Percentiles rank a stretch among this genome's conserved stretches.
phyloP scores from a whole-genome alignment of 1,140 invertebrate genomes.

The Brachionus plicatilis region DNA sequence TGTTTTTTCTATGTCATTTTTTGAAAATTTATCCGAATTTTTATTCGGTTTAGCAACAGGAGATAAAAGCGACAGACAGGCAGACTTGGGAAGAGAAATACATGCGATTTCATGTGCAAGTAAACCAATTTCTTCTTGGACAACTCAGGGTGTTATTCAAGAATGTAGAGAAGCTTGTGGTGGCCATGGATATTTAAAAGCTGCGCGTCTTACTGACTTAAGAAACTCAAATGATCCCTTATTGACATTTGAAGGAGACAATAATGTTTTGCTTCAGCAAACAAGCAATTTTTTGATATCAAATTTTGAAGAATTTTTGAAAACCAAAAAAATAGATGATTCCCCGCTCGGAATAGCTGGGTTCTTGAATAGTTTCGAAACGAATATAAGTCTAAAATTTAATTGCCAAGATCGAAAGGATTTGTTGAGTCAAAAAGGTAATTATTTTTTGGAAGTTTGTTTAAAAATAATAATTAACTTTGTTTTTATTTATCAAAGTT shows the following conservation, averaged over 20 bases:
- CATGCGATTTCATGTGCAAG: constrained; percentile 81
- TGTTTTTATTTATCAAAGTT: background rate
- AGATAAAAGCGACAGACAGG: constrained; percentile 56
- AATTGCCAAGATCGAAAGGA: constrained; percentile 54
- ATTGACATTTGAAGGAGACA: constrained; percentile 94
- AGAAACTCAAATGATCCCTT: constrained; percentile 81
- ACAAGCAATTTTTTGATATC: constrained; percentile 66
- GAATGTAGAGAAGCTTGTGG: constrained; percentile 83
- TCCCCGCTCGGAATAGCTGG: constrained; percentile 56
- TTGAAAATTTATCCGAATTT: constrained; percentile 59
- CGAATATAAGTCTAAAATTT: constrained; percentile 47
- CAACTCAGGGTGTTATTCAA: constrained; percentile 73
- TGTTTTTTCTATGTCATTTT: constrained; percentile 65
- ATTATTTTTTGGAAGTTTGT: background rate
- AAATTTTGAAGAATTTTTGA: constrained; percentile 9
- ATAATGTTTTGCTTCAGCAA: constrained; percentile 88
- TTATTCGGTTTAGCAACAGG: constrained; percentile 57
- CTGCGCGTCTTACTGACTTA: constrained; percentile 70
- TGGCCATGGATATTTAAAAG: constrained; percentile 65
- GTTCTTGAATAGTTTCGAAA: constrained; percentile 60
- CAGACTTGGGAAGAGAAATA: constrained; percentile 72
- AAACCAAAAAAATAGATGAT: background rate
- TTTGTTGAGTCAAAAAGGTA: constrained; percentile 61
- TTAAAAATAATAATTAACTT: too few species aligned
- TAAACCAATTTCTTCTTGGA: constrained; percentile 83